Evolutionary conservation across 2,113 vertebrate species (phyloP), one percentile per base, ranked within the genome.

Genomic region (Anguilla japonica): DNA sequence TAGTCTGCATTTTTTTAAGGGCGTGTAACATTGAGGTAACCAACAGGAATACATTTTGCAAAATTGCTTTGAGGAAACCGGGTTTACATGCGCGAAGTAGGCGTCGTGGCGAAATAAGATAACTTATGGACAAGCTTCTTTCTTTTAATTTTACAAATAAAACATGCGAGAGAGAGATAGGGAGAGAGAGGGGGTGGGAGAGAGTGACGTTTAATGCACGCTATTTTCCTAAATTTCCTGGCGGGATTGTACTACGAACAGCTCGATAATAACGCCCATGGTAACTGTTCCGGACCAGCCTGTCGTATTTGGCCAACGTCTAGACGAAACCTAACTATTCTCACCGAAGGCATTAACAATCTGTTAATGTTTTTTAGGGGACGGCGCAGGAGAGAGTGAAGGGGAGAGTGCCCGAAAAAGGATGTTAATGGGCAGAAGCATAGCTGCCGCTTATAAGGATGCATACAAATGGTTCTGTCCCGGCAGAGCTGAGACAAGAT

Each of bases 391-490:
- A 43, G 83, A 80, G 75, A 41, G 82, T 26, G 56, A 84, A 57
- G 79, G 84, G 67, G 53, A 82, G 57, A 41, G 79, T 43, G 40
- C 79, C 79, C 41, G 84, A 34, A 40, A 88, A 46, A 57, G n/a
- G 79, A 89, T 89, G 91, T 93, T 95, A 96, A 95, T 96, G 95
- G 94, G 93, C 91, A 95, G 94, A 94, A 94, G 94, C 92, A 94
- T 94, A 56, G 83, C 93, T 94, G 94, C 94, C 80, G 94, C 89
- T 91, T 87, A 93, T 94, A 94, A 92, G 95, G 94, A 94, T 95
- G 95, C 95, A 95, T 96, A 95, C 95, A 95, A 96, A 96, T 96
- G 94, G 90, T 84, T 90, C 92, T 93, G 89, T 94, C 95, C 93
- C 94, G 85, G 91, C n/a, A 89, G 91, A 93, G 95, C 94, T 92